Percentiles rank a stretch among this genome's conserved stretches.
Evolutionary conservation across 2,888 invertebrate genomes (phyloP).

Genomic region (Lasioglossum figueresi): DNA sequence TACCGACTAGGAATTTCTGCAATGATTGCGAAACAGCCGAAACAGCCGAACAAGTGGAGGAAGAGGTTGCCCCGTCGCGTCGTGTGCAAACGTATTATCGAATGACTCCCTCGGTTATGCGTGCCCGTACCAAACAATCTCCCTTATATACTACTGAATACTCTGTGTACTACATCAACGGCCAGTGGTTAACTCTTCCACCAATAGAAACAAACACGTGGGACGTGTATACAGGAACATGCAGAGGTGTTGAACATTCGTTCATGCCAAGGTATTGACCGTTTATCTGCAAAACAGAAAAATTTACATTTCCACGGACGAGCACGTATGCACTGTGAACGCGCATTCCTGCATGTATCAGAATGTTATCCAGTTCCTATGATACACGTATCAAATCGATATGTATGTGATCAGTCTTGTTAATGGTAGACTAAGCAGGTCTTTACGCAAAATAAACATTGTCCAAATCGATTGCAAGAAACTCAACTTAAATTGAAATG

Average conservation of each 20-base stretch:
- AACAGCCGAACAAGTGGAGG: constrained; percentile 9
- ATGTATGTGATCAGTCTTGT: neutral
- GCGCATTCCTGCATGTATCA: neutral
- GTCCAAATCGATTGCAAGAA: neutral
- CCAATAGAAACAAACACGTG: constrained; percentile 74
- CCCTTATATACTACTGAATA: constrained; percentile 77
- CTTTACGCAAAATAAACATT: neutral
- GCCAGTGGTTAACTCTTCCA: constrained; percentile 67
- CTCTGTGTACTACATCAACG: constrained; percentile 65
- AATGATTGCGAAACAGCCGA: neutral
- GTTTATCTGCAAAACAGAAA: constrained; percentile 11
- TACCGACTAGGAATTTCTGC: neutral
- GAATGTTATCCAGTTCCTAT: neutral
- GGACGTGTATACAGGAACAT: constrained; percentile 10
- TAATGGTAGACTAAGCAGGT: neutral
- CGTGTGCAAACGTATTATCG: constrained; percentile 55
- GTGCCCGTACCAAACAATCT: constrained; percentile 67
- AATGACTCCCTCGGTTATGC: constrained; percentile 66
- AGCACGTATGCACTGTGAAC: neutral
- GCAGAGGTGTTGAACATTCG: constrained; percentile 8
- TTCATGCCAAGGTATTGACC: neutral
- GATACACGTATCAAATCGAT: neutral
- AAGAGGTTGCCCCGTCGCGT: constrained; percentile 19
- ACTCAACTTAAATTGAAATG: neutral
- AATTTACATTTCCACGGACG: constrained; percentile 16